phyloP scores from a whole-genome alignment of 2,113 vertebrate genomes.

The Caloenas nicobarica region DNA sequence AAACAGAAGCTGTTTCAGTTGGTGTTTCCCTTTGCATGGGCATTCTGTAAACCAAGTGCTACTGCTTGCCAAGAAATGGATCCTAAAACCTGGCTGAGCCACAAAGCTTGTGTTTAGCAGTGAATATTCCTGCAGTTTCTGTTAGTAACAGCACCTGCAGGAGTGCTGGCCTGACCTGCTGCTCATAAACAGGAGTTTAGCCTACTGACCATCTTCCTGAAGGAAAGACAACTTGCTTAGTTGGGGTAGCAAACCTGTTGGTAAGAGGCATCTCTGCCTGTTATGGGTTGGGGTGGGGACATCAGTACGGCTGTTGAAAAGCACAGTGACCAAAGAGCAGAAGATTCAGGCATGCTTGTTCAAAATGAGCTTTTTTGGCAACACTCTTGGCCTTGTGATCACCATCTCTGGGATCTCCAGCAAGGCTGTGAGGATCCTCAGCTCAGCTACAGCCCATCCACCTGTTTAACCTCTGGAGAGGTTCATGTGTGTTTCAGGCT shows the following conservation, averaged over 20 bases:
- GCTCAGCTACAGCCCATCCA: rapidly evolving
- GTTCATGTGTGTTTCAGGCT: not conserved
- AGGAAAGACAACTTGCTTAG: too few species aligned
- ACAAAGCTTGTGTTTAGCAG: rapidly evolving
- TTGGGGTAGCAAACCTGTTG: rapidly evolving
- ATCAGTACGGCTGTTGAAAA: rapidly evolving
- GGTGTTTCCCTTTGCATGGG: too few species aligned
- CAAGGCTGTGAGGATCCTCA: rapidly evolving
- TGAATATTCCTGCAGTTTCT: not conserved
- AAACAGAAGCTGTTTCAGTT: not conserved
- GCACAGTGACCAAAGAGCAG: rapidly evolving
- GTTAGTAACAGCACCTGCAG: not conserved
- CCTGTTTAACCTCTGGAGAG: not conserved
- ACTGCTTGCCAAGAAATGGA: not conserved
- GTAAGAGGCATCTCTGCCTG: rapidly evolving
- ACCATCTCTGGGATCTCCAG: rapidly evolving
- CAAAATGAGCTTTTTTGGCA: not conserved
- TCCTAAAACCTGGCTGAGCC: not conserved
- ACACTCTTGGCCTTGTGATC: not conserved
- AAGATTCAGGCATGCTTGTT: not conserved
- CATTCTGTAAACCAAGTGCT: not conserved
- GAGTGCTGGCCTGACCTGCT: not conserved
- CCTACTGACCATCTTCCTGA: rapidly evolving
- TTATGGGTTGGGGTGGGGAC: not conserved
- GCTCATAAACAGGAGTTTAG: rapidly evolving